phyloP scores from a whole-genome alignment of 2,113 vertebrate species.

The Takifugu flavidus region DNA sequence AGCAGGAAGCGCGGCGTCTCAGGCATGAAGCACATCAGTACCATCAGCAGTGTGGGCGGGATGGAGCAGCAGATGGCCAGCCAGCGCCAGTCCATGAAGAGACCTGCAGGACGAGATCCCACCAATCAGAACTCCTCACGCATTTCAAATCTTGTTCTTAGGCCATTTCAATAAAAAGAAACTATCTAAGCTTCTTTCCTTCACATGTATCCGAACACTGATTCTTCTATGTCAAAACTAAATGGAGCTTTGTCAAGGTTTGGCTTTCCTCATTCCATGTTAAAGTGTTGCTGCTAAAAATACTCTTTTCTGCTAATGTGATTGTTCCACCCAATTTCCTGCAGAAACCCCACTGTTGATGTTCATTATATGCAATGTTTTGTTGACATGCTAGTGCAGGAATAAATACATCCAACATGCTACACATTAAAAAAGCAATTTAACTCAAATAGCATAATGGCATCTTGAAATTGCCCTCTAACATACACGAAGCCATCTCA shows the following conservation, averaged over 20 bases:
- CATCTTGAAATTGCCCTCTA: background rate
- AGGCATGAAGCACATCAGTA: constrained; percentile 87
- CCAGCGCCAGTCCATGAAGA: constrained; percentile 86
- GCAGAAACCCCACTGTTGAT: background rate
- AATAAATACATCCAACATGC: background rate
- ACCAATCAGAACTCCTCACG: background rate
- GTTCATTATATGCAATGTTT: too few species aligned
- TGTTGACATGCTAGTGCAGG: too few species aligned
- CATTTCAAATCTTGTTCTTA: too few species aligned
- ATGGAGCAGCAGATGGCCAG: constrained; percentile 83
- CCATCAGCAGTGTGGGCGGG: constrained; percentile 80
- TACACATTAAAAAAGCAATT: background rate
- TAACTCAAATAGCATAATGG: background rate
- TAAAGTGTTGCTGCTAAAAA: constrained; percentile 9
- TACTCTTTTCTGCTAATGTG: constrained; percentile 1
- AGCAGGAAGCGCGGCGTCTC: constrained; percentile 89
- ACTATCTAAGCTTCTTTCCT: too few species aligned
- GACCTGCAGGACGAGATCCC: constrained; percentile 34
- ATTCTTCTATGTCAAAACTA: constrained; percentile 1
- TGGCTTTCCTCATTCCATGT: background rate
- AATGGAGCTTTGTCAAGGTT: constrained; percentile 1
- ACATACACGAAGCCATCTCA: background rate
- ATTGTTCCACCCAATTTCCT: constrained; percentile 4
- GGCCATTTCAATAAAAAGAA: too few species aligned
- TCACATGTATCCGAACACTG: too few species aligned